phyloP scores from a whole-genome alignment of 2,888 invertebrate genomes.

The Hypomecis punctinalis region DNA sequence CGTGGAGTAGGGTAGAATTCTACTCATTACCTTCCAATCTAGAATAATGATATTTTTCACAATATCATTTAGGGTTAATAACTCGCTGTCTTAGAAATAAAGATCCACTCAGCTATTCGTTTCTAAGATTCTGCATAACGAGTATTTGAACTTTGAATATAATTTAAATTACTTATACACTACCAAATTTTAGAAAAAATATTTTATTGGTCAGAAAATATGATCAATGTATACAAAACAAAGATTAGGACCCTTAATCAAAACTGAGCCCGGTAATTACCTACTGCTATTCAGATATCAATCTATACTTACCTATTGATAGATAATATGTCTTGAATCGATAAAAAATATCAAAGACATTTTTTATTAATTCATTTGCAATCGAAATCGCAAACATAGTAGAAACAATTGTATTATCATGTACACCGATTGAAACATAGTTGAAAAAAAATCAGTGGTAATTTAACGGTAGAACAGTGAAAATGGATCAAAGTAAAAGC shows the following conservation, averaged over 20 bases:
- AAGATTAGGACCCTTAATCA: constrained; percentile 38
- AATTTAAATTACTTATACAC: not conserved
- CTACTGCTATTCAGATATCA: constrained; percentile 53
- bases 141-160: not conserved
- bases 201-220: not conserved
- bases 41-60: too few species aligned
- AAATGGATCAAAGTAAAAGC: constrained; percentile 17
- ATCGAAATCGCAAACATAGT: constrained; percentile 64
- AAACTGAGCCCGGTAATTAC: constrained; percentile 58
- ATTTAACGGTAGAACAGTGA: constrained; percentile 8
- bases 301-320: constrained; percentile 38
- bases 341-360: constrained; percentile 65
- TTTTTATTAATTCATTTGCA: constrained; percentile 73
- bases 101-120: too few species aligned
- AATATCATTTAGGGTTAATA: too few species aligned
- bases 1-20: too few species aligned
- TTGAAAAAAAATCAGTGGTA: constrained; percentile 13
- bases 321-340: constrained; percentile 58
- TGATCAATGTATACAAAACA: constrained; percentile 25
- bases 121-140: too few species aligned
- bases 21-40: too few species aligned
- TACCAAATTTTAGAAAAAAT: not conserved
- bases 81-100: too few species aligned
- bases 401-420: constrained; percentile 39
- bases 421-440: constrained; percentile 34